These are phyloP conservation scores for Adelognathus sp. DNA, from an alignment of 2,888 invertebrate species.

Conservation along the genomic window DNA sequence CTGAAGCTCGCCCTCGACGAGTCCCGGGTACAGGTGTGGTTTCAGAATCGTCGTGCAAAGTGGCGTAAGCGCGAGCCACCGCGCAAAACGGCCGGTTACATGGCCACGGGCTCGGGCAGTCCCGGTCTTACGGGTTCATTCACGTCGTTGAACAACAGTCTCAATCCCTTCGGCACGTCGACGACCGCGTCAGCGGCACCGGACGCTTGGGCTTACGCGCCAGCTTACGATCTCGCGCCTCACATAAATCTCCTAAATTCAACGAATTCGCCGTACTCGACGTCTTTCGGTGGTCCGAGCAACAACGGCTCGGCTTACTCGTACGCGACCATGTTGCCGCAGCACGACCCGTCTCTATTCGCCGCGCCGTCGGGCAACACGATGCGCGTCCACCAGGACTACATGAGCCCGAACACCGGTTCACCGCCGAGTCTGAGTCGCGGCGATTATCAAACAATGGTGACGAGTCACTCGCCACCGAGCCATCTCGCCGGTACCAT, in stretches of 20 bases:
- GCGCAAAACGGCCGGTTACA: slow-evolving; percentile 87
- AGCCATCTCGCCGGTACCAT: slow-evolving; percentile 72
- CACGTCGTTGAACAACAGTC: slow-evolving; percentile 85
- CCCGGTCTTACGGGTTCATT: slow-evolving; percentile 77
- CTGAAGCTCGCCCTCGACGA: slow-evolving; percentile 95
- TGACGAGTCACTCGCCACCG: slow-evolving; percentile 76
- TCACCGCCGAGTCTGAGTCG: slow-evolving; percentile 84
- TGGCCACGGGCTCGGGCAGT: slow-evolving; percentile 79
- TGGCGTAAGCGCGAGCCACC: slow-evolving; percentile 97
- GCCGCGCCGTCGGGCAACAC: slow-evolving; percentile 80
- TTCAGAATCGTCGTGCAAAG: slow-evolving; percentile 95
- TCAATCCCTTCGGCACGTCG: slow-evolving; percentile 84
- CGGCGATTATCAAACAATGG: slow-evolving; percentile 78
- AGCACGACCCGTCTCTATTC: slow-evolving; percentile 90
- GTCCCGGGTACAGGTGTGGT: slow-evolving; percentile 90
- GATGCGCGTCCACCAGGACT: slow-evolving; percentile 86
- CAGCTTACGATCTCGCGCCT: slow-evolving; percentile 89
- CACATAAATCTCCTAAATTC: slow-evolving; percentile 89
- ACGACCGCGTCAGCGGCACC: slow-evolving; percentile 84
- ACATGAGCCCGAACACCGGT: slow-evolving; percentile 85
- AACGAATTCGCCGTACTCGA: slow-evolving; percentile 85
- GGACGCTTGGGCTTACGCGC: slow-evolving; percentile 91
- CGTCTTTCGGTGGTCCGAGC: slow-evolving; percentile 80
- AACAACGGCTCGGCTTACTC: slow-evolving; percentile 78
- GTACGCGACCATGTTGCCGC: slow-evolving; percentile 84